These are phyloP conservation scores for Xenopus petersii DNA, from an alignment of 2,797 vertebrate species.

Conservation along the genomic window DNA sequence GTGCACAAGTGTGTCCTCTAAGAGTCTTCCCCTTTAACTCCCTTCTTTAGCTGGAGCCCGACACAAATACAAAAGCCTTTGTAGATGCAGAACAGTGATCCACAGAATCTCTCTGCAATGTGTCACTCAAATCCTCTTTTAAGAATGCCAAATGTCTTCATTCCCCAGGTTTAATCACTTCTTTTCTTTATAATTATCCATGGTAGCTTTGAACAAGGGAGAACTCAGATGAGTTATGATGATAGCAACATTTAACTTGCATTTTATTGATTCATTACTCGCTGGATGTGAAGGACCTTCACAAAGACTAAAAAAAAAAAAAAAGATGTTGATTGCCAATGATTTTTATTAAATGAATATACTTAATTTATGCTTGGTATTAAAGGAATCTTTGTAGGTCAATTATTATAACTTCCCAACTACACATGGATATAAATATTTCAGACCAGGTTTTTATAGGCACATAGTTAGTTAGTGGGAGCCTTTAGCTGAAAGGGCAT, in stretches of 20 bases:
- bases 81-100: not conserved
- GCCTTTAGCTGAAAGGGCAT: no score
- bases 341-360: conserved; percentile 24
- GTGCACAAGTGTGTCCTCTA: no score
- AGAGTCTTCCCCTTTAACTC: not conserved
- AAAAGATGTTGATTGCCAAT: conserved; percentile 21
- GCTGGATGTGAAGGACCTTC: conserved; percentile 26
- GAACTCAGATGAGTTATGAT: conserved; percentile 31
- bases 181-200: conserved; percentile 24
- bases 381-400: conserved; percentile 27
- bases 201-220: conserved; percentile 19
- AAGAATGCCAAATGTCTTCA: conserved; percentile 21
- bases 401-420: conserved; percentile 16
- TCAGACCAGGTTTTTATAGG: no score
- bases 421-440: not conserved
- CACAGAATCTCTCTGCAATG: not conserved
- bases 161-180: conserved; percentile 29
- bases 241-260: conserved; percentile 23
- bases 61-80: no score
- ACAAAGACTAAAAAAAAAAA: conserved; percentile 6
- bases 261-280: conserved; percentile 34
- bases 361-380: conserved; percentile 26
- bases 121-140: conserved; percentile 17
- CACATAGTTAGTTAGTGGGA: no score
- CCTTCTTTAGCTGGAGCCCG: no score